Base-by-base conservation (phyloP, 2,888 invertebrate genomes). In the Polylopha cassiicola region DNA sequence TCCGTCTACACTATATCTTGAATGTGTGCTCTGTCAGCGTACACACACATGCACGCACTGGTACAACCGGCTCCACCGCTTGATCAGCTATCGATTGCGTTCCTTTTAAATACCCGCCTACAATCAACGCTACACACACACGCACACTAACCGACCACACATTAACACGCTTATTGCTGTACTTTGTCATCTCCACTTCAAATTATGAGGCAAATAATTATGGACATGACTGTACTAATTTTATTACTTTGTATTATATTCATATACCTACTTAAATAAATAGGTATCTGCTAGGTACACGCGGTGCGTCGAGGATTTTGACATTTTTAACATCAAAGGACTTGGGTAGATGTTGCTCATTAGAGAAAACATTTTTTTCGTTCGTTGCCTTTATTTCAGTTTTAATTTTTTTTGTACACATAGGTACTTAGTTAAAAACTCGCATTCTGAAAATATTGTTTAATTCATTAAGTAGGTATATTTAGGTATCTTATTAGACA, bases 1-100 rank as follows among this genome's bases (percentile, higher is more conserved):
- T 76, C 74, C 78, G 76, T 67, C 68, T 65, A 39, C 51, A 50
- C 46, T 54, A 51, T 36, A 39, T 26, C 24, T 13, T 22, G 37
- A 47, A 46, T 50, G 50, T 38, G 38, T 29, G 48, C 46, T 20
- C 43, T 36, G 13, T 33, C 31, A 28, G 24, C 27, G 34, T 20
- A 4, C 42, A 43, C 46, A 23, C 50, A 58, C 61, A 51, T 44
- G 50, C 47, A 39, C 37, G 24, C 34, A 39, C 32, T 22, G 41
- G 36, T 46, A 41, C 51, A 61, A 73, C 73, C 67, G 68, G 71
- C 65, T 58, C 48, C 53, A 53, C 57, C 58, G 56, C 61, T 58
- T 50, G 68, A 74, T 76, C 71, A 65, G 60, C 65, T 64, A 75
- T 78, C 73, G 79, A 79, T 78, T 71, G 68, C 64, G 65, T 60